Conservation (phyloP, 2,797 vertebrate species). For the Vespertilio murinus region DNA sequence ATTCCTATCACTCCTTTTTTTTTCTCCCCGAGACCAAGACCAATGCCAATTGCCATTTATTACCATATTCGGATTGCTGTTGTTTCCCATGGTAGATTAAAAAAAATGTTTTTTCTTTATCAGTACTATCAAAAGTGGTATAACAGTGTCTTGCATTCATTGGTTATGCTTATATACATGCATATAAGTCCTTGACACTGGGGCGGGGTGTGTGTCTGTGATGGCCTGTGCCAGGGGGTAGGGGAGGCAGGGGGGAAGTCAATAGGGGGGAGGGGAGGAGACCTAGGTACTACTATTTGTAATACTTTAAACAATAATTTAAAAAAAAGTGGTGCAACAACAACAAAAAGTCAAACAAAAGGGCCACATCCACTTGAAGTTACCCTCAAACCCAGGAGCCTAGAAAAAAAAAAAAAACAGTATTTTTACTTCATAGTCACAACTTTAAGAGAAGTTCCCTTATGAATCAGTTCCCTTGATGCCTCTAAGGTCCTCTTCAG, state of each 20-base stretch:
- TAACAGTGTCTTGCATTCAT: neutral
- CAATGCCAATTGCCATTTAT: neutral
- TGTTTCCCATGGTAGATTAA: neutral
- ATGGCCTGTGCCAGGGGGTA: no score
- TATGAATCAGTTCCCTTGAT: neutral
- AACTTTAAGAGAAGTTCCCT: slow-evolving; percentile 23
- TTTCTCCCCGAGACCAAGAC: neutral
- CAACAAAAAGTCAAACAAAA: neutral
- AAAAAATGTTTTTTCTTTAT: slow-evolving; percentile 24
- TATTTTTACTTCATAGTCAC: neutral
- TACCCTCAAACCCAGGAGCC: neutral
- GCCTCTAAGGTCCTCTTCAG: neutral
- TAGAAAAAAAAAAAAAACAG: neutral
- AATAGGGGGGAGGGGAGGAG: no score
- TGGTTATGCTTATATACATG: no score
- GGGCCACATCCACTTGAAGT: neutral
- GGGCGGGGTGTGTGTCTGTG: no score
- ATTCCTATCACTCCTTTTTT: neutral
- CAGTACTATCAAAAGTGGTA: neutral
- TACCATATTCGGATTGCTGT: neutral
- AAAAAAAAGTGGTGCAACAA: slow-evolving; percentile 1
- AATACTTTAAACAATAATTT: no score
- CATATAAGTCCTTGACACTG: no score
- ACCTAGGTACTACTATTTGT: no score
- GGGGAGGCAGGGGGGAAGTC: no score